Conservation (phyloP, 2,797 vertebrate species). For the Coendou prehensilis region DNA sequence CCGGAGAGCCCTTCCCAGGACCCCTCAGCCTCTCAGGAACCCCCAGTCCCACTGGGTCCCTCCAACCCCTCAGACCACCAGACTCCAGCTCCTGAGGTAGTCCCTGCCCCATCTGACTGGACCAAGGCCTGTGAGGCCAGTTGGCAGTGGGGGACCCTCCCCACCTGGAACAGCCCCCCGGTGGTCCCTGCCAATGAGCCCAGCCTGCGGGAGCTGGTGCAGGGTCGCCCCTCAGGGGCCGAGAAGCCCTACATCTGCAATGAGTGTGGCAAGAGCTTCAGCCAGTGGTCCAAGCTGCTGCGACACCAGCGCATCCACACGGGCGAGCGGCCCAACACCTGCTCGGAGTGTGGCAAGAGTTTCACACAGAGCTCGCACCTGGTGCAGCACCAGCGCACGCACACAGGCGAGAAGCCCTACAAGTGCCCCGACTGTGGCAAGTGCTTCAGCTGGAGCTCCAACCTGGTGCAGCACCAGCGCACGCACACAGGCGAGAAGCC, state of each 20-base stretch:
- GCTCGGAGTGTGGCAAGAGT: constrained; percentile 87
- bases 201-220: constrained; percentile 85
- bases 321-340: constrained; percentile 86
- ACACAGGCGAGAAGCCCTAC: constrained; percentile 87
- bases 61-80: constrained; percentile 68
- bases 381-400: constrained; percentile 86
- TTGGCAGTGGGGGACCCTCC: constrained; percentile 85
- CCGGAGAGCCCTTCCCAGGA: constrained; percentile 77
- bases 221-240: constrained; percentile 81
- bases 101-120: constrained; percentile 78
- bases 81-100: constrained; percentile 66
- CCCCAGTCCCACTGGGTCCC: constrained; percentile 36
- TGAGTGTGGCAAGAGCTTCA: constrained; percentile 88
- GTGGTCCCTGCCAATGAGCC: constrained; percentile 73
- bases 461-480: constrained; percentile 87
- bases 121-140: constrained; percentile 84
- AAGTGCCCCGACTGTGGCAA: constrained; percentile 86
- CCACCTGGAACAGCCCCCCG: constrained; percentile 78
- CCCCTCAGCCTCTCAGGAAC: constrained; percentile 37
- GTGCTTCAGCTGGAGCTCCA: constrained; percentile 88
- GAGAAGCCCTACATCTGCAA: constrained; percentile 87
- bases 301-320: constrained; percentile 87
- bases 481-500: constrained; percentile 86
- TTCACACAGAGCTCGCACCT: constrained; percentile 87
- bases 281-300: constrained; percentile 86